Evolutionary conservation across 1,140 invertebrate species (phyloP).

Genomic region (Heliconius hermathena): DNA sequence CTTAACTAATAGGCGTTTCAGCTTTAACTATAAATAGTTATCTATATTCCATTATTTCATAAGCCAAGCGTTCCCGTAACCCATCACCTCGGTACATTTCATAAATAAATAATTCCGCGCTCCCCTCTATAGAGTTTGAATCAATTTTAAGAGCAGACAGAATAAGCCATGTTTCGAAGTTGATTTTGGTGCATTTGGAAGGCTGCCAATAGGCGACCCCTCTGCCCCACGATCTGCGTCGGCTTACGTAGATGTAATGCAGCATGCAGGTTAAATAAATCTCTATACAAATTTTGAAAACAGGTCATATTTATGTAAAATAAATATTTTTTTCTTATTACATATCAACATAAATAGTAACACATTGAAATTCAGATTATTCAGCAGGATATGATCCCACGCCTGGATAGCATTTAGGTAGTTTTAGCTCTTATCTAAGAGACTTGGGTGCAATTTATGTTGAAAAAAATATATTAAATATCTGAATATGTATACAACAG

Average conservation of each 20-base stretch:
- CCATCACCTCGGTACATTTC: neutral
- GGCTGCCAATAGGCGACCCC: constrained; percentile 17
- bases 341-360: neutral
- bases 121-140: neutral
- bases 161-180: constrained; percentile 9
- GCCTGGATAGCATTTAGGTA: neutral
- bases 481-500: neutral
- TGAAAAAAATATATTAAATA: neutral
- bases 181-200: constrained; percentile 30
- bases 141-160: neutral
- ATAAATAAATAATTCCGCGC: neutral
- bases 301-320: neutral
- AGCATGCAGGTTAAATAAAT: constrained; percentile 17
- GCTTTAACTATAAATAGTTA: neutral
- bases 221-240: neutral
- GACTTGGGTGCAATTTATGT: neutral
- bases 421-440: neutral
- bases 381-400: neutral
- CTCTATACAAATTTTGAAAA: neutral
- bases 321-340: neutral
- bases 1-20: neutral
- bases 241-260: neutral
- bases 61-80: neutral
- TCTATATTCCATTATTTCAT: neutral
- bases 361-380: neutral